Evolutionary conservation across 1,140 invertebrate species (phyloP), one percentile per base, ranked within the genome.

Genomic region (Drosophila littoralis): DNA sequence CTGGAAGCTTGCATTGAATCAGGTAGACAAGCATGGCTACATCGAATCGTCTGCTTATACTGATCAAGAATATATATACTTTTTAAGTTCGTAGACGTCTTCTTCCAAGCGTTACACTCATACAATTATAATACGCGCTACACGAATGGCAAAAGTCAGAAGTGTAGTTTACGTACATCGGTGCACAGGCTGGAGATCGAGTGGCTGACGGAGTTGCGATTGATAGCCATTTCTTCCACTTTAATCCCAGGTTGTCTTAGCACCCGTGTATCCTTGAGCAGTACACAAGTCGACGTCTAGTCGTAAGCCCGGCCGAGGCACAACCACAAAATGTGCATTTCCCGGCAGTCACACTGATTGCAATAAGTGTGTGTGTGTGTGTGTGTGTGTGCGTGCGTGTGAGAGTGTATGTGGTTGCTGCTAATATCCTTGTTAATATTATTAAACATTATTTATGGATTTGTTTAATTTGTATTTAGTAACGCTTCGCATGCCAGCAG

Each of bases 401-500:
- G 35, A 55, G 35, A 55, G 75, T 69, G 45, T 54, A 50, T 79
- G 70, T 75, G 70, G 64, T 64, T 70, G 32, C 78, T 81, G 86
- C 90, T 91, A 91, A 91, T 91, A 90, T 91, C 80, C 90, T 88
- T 91, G 90, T 91, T 91, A 91, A 91, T 91, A 85, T 90, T 91
- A 91, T 91, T 91, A 91, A 91, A 91, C 90, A 91, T 91, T 90
- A 91, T 91, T 91, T 91, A 91, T 91, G 90, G 90, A 91, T 91
- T 91, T 91, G 90, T 91, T 91, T 91, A 91, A 91, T 91, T 91
- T 91, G 90, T 91, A 91, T 91, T 91, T 91, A 91, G 90, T 91
- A 83, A 88, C 79, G 82, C 71, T 78, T 74, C 69, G 72, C 67
- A 70, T 58, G 70, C 65, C 33, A 32, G 36, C 59, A 55, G 35